phyloP scores from a whole-genome alignment of 2,888 invertebrate species.

The Frankliniella fusca region DNA sequence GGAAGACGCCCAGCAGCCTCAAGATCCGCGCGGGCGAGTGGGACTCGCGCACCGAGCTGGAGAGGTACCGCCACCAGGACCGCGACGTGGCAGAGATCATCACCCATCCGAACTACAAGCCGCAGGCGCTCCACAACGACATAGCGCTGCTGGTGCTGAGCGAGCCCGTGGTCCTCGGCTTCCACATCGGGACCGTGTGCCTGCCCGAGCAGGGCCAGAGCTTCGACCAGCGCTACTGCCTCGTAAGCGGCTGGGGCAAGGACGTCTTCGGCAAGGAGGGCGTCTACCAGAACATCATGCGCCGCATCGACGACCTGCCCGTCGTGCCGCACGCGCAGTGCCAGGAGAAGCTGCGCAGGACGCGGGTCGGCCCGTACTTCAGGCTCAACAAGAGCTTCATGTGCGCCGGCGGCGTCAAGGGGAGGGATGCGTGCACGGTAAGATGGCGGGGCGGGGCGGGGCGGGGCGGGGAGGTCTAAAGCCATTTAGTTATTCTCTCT shows the following conservation, averaged over 20 bases:
- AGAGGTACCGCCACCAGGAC: constrained; percentile 65
- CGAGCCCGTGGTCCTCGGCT: constrained; percentile 54
- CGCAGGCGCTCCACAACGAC: constrained; percentile 62
- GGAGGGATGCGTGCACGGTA: constrained; percentile 69
- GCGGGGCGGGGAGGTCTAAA: no score
- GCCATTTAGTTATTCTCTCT: no score
- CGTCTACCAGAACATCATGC: constrained; percentile 66
- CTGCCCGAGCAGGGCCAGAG: constrained; percentile 56
- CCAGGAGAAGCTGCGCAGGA: constrained; percentile 56
- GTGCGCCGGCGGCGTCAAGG: constrained; percentile 73
- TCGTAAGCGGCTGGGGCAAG: constrained; percentile 78
- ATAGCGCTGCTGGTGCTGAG: constrained; percentile 60
- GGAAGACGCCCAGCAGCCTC: constrained; percentile 36
- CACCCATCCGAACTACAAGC: constrained; percentile 56
- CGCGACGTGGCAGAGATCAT: constrained; percentile 51
- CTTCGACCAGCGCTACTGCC: constrained; percentile 57
- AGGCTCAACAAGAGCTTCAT: constrained; percentile 65
- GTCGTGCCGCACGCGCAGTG: constrained; percentile 61
- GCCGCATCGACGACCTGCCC: constrained; percentile 63
- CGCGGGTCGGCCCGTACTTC: constrained; percentile 64
- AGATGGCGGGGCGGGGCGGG: constrained; percentile 34
- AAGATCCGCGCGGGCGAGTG: constrained; percentile 72
- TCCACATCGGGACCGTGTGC: constrained; percentile 68
- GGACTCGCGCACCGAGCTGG: constrained; percentile 73
- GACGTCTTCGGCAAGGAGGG: constrained; percentile 63